Evolutionary conservation across 2,113 vertebrate genomes (phyloP), one percentile per base, ranked within the genome.

Genomic region (Cichladusa arquata): DNA sequence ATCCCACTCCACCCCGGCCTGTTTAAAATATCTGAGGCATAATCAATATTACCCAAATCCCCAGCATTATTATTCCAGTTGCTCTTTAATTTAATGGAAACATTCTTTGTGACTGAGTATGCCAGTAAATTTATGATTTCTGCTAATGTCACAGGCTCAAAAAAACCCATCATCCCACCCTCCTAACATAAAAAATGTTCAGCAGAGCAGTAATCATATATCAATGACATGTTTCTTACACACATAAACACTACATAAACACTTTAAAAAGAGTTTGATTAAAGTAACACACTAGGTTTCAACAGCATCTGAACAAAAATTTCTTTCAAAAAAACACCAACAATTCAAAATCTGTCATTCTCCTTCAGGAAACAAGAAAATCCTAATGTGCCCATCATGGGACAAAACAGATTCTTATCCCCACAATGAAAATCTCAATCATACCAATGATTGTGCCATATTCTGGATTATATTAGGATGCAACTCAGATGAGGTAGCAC

Each of bases 81-180:
- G 14, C 48, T 89, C 58, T 81, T 88, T 88, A 54, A 86, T 88
- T 94, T 92, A 91, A 74, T 57, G 64, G 47, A 77, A 88, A 86
- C 69, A 72, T 61, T 91, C 24, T 47, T 76, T 20, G 16, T 72
- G 61, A 64, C 44, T 56, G 51, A 92, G 29, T 36, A 51, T 29
- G 44, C 12, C 81, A 72, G 16, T 24, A 91, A 93, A 85, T 81
- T 45, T 82, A 71, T 81, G 57, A 79, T 28, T 91, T 76, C 53
- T 85, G 22, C 65, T 93, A 45, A 85, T 42, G 40, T 60, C 57
- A 85, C 47, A 67, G n/a, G 42, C 73, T 89, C 65, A 64, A 40
- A 34, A 72, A 95, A 87, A 82, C 15, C 29, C 44, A 47, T 16
- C 38, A 51, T 48, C 24, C 17, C 54, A 57, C n/a, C 22, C 31